Percentiles rank a stretch among this genome's conserved stretches.
Conservation (phyloP, 2,888 invertebrate genomes). For the Nycteola revayana region DNA sequence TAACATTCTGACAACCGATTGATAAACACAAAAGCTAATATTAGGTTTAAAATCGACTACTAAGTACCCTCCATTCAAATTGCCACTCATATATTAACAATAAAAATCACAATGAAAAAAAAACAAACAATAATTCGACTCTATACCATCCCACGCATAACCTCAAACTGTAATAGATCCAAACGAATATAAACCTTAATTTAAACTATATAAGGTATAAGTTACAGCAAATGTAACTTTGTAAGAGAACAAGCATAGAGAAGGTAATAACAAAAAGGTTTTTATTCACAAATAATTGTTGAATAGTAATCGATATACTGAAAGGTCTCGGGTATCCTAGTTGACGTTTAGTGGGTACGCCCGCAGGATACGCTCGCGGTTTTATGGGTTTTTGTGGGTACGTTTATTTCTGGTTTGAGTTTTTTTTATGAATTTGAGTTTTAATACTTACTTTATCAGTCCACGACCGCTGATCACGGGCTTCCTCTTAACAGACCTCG, state of each 20-base stretch:
- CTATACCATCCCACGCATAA: constrained; percentile 38
- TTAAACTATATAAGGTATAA: fast-evolving
- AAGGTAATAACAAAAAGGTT: constrained; percentile 50
- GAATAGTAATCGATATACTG: constrained; percentile 74
- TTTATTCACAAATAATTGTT: constrained; percentile 56
- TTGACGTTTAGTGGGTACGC: neutral
- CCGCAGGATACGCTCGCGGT: too few relatives aligned
- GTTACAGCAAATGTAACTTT: constrained; percentile 1
- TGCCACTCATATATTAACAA: constrained; percentile 34
- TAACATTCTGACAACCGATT: neutral
- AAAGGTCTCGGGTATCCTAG: constrained; percentile 58
- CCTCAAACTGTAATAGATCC: neutral
- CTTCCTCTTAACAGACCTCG: too few relatives aligned
- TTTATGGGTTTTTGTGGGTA: too few relatives aligned
- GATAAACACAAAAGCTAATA: constrained; percentile 15
- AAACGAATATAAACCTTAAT: constrained; percentile 8
- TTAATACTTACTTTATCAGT: too few relatives aligned
- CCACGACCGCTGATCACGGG: too few relatives aligned
- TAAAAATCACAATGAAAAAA: constrained; percentile 37
- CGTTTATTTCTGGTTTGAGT: too few relatives aligned
- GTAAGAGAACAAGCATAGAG: constrained; percentile 33
- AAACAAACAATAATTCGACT: constrained; percentile 43
- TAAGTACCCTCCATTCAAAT: constrained; percentile 15
- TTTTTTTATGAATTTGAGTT: too few relatives aligned
- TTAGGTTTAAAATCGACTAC: constrained; percentile 7